Percentiles rank a stretch among this genome's conserved stretches.
Evolutionary conservation across 1,140 invertebrate genomes (phyloP).

Genomic region (Brachionus manjavacas): DNA sequence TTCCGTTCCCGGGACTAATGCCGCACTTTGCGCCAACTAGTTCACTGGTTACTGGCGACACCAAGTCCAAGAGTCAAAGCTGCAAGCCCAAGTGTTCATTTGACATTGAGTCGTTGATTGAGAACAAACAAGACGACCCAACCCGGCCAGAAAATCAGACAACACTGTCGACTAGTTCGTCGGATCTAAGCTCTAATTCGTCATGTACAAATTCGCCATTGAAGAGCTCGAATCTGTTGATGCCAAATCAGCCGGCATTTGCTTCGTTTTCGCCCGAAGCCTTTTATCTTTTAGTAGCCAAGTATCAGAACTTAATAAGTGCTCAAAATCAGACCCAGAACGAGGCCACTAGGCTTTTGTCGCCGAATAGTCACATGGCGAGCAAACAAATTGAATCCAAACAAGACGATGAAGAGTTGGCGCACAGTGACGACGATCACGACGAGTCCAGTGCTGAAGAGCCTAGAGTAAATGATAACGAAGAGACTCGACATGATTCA

Average conservation of each 20-base stretch:
- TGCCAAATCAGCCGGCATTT: not conserved
- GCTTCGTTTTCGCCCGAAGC: slow-evolving; percentile 12
- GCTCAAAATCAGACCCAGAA: not conserved
- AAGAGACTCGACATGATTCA: not conserved
- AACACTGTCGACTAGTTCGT: slow-evolving; percentile 18
- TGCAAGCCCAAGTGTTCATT: slow-evolving; percentile 9
- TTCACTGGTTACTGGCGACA: not conserved
- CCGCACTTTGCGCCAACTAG: not conserved
- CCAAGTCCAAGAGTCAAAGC: not conserved
- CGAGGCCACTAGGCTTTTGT: not conserved
- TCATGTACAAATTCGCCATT: slow-evolving; percentile 30
- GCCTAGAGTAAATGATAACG: not conserved
- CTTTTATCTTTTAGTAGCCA: slow-evolving; percentile 31
- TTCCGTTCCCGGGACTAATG: not conserved
- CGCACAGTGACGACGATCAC: not conserved
- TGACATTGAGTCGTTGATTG: slow-evolving; percentile 40
- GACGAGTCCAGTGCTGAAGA: not conserved
- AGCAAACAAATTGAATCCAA: not conserved
- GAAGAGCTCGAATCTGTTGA: not conserved
- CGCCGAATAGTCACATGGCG: not conserved
- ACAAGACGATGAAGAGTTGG: not conserved
- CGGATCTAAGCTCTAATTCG: slow-evolving; percentile 18
- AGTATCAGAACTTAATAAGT: slow-evolving; percentile 22
- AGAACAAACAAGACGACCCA: slow-evolving; percentile 13
- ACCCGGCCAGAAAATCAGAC: not conserved